Evolutionary conservation across 2,888 invertebrate species (phyloP), one percentile per base, ranked within the genome.

Genomic region (Agonum fuliginosum): DNA sequence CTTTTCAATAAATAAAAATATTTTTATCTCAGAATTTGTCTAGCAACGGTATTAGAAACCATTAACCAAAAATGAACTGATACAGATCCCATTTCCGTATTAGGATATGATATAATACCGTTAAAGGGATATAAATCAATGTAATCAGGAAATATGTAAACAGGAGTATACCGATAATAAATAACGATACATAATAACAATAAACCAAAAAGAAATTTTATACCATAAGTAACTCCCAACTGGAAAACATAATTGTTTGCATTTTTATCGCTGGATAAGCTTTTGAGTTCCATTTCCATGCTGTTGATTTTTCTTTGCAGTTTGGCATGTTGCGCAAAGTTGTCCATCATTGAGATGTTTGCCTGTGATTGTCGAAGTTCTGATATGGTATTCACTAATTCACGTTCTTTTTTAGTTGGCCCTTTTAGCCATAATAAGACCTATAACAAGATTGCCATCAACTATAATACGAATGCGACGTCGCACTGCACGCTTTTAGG

Each of bases 291-390:
- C 77, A 83, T 84, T 81, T 90, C 89, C n/a, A 91, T 82, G 80
- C 85, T 87, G 80, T 88, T 89, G 19, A 91, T 89, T 84, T 87
- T 89, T 48, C 91, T 85, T 82, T 91, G 91, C 34, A 91, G 79
- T 83, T 89, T 91, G 0, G 91, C 89, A 83, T 89, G 90, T 34
- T 89, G 88, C 3, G 90, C 90, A 85, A 91, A 91, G 80, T 90
- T 88, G 80, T 91, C 90, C 78, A 89, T 89, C 86, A 91, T 90
- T 5, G 89, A 89, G 78, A 90, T 84, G 5, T 82, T 80, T 72
- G 87, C 86, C 81, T 91, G 91, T 80, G 89, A 87, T 1, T 82
- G 81, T 82, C 88, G 89, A 1, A 90, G 84, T 80, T 85, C 84
- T 34, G 84, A 58, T 41, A 89, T 86, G 82, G 89, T 86, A 3